Evolutionary conservation across 1,140 invertebrate genomes (phyloP).

Genomic region (Eufriesea mexicana): DNA sequence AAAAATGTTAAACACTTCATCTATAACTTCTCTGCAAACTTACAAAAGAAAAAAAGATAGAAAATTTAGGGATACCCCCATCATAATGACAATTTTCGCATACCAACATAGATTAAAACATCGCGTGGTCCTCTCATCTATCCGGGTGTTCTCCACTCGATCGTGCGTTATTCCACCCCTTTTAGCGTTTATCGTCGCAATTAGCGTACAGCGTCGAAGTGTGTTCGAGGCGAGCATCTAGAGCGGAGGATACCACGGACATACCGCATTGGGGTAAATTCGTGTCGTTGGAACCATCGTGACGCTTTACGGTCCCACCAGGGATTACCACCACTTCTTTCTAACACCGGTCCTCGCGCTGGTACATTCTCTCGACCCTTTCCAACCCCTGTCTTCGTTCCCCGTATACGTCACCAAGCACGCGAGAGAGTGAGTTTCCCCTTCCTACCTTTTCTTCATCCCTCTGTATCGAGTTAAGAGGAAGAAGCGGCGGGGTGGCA

Average conservation of each 20-base stretch:
- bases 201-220: slow-evolving; percentile 7
- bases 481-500: slow-evolving; percentile 24
- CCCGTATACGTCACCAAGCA: slow-evolving; percentile 49
- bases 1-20: too few species aligned
- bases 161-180: slow-evolving; percentile 12
- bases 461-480: slow-evolving; percentile 62
- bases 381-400: slow-evolving; percentile 38
- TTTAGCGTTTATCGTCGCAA: slow-evolving; percentile 12
- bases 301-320: slow-evolving; percentile 62
- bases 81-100: neutral
- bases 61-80: too few species aligned
- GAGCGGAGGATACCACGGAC: slow-evolving; percentile 21
- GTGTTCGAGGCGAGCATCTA: neutral
- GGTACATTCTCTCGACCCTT: slow-evolving; percentile 67
- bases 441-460: slow-evolving; percentile 58
- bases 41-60: too few species aligned
- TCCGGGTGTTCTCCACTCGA: neutral
- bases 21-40: too few species aligned
- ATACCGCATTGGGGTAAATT: slow-evolving; percentile 72
- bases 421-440: slow-evolving; percentile 54
- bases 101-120: too few species aligned
- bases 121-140: too few species aligned
- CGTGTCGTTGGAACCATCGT: slow-evolving; percentile 56
- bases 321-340: slow-evolving; percentile 74
- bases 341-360: slow-evolving; percentile 56